These are phyloP conservation scores for Carapus acus DNA, from an alignment of 2,797 vertebrate genomes.

Conservation along the genomic window DNA sequence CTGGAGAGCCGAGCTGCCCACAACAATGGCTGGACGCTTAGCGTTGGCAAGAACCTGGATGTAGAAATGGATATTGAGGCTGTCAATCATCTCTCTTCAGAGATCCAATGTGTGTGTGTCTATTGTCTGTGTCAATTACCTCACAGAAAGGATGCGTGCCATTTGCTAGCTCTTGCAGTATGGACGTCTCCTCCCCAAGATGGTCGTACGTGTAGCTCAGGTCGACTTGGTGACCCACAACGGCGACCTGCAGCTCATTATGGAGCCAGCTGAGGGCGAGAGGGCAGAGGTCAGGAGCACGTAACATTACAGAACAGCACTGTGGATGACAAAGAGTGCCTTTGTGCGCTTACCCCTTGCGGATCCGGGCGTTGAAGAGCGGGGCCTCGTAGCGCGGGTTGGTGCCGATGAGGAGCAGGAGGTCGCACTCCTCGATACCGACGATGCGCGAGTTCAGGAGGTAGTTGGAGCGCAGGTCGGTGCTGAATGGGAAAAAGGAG, in stretches of 20 bases:
- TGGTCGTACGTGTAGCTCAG: conserved; percentile 89
- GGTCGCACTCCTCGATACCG: conserved; percentile 90
- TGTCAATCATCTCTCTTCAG: too few species aligned
- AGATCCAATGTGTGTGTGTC: too few species aligned
- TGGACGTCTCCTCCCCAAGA: conserved; percentile 85
- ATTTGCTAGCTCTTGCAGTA: conserved; percentile 82
- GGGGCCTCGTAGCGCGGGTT: conserved; percentile 97
- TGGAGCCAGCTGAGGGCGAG: conserved; percentile 88
- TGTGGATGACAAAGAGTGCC: not conserved
- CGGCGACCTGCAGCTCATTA: conserved; percentile 87
- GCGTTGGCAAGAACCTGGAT: conserved; percentile 79
- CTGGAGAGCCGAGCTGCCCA: conserved; percentile 89
- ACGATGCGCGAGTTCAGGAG: conserved; percentile 88
- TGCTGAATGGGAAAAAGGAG: conserved; percentile 63
- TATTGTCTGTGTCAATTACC: conserved; percentile 66
- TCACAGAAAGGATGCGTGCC: conserved; percentile 85
- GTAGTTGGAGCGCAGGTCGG: conserved; percentile 95
- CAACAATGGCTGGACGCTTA: conserved; percentile 85
- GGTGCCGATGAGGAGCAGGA: conserved; percentile 88
- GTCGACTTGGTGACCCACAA: conserved; percentile 85
- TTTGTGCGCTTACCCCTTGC: conserved; percentile 67
- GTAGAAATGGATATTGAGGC: not conserved
- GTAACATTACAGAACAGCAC: not conserved
- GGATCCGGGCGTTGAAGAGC: conserved; percentile 89
- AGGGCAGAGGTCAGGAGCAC: too few species aligned